Percentiles rank a stretch among this genome's conserved stretches.
Evolutionary conservation across 64 coral and sea anemone genomes (phyloP).

Genomic region (Stichodactyla helianthus): DNA sequence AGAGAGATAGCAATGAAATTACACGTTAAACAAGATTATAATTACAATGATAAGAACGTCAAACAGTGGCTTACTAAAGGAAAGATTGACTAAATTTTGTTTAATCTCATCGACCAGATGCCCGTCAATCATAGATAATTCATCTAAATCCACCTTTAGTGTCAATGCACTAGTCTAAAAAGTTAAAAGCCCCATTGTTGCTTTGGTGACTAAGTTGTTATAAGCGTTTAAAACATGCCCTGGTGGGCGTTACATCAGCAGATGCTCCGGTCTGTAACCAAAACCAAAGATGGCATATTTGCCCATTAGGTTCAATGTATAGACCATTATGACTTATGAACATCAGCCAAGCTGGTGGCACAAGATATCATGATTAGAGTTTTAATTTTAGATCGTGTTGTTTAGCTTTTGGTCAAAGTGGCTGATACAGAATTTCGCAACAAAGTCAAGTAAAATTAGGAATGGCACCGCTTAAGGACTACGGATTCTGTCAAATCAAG

Average conservation of each 20-base stretch:
- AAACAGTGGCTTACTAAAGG: background rate
- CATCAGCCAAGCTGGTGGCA: too few relatives aligned
- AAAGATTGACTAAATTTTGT: background rate
- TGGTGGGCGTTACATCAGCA: background rate
- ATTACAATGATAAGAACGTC: background rate
- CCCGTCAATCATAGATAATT: background rate
- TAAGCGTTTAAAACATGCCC: background rate
- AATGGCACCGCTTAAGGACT: too few relatives aligned
- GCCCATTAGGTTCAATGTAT: background rate
- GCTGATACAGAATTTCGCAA: too few relatives aligned
- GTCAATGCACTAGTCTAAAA: background rate
- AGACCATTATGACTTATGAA: background rate
- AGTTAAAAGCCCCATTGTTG: background rate
- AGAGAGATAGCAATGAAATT: background rate
- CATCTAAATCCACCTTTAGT: background rate
- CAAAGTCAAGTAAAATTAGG: too few relatives aligned
- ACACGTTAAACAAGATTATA: background rate
- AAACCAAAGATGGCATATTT: background rate
- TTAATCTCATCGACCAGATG: background rate
- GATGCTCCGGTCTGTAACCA: background rate
- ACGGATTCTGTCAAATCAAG: too few relatives aligned
- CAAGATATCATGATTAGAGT: too few relatives aligned
- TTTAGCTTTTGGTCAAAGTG: too few relatives aligned
- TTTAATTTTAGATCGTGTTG: too few relatives aligned
- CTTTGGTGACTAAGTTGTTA: background rate